A percentile compares a stretch with the other conserved stretches of the same genome.
Conservation (phyloP, 2,888 invertebrate genomes). For the Cylloceria caligata region DNA sequence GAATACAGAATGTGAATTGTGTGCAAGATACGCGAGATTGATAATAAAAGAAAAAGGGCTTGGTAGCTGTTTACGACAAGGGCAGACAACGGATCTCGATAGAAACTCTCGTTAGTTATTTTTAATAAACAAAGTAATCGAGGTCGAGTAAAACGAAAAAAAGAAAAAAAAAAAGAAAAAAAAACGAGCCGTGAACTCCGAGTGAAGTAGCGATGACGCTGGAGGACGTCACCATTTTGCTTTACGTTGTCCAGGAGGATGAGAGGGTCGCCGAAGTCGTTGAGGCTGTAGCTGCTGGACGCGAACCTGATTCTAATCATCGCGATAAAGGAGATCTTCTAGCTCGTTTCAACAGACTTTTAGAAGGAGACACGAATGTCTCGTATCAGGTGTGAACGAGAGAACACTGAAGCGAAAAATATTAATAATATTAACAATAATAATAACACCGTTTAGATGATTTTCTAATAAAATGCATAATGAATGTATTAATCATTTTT, state of each 20-base stretch:
- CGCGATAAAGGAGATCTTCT: conserved; percentile 80
- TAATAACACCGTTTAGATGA: too few relatives aligned
- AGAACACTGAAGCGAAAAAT: too few relatives aligned
- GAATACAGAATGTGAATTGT: conserved; percentile 11
- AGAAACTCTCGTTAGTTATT: conserved; percentile 24
- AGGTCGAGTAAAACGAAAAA: conserved; percentile 50
- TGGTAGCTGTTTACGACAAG: background rate
- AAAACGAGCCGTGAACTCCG: background rate
- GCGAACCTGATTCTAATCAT: conserved; percentile 75
- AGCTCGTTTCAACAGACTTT: conserved; percentile 79
- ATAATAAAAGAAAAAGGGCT: background rate
- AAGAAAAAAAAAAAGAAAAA: conserved; percentile 36
- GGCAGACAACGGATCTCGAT: background rate
- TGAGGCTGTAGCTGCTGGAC: conserved; percentile 74
- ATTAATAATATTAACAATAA: too few relatives aligned
- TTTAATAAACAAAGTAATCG: conserved; percentile 22
- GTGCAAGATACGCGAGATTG: background rate
- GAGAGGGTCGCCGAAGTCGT: conserved; percentile 76
- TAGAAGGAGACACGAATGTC: conserved; percentile 73
- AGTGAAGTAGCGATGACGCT: conserved; percentile 45
- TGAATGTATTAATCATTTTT: background rate
- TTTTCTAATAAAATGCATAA: too few relatives aligned
- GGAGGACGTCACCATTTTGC: conserved; percentile 66
- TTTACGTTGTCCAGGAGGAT: conserved; percentile 76
- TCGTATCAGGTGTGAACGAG: conserved; percentile 55